Base-by-base conservation (phyloP, 1,140 invertebrate genomes). In the Drosophila carrolli region DNA sequence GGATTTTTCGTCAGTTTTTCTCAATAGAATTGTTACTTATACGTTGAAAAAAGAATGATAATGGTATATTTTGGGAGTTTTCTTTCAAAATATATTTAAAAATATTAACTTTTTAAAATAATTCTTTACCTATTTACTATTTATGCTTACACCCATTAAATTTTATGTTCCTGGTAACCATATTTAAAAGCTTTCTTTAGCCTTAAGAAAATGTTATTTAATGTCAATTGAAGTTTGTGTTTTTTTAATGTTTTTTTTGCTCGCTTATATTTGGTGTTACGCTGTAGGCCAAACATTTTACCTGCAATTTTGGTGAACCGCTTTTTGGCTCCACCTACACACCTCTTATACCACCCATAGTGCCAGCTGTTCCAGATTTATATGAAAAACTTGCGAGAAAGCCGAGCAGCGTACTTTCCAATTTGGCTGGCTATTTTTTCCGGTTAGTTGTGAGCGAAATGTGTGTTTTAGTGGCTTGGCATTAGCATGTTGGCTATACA, bases 381-480 rank as follows among this genome's bases (percentile, higher is more conserved):
- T 84, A 76, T 72, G 66, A 79, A 68, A 84, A 84, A 84, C 81
- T 84, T 84, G 62, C 66, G 37, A 32, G 43, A 35, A 74, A 50
- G 32, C 62, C 62, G 47, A 57, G 27, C 59, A 48, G 47, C 58
- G 81, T 65, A 63, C 61, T 80, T 84, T 84, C 72, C 81, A 76
- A 80, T 84, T 84, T 84, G 16, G 51, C 81, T 46, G 72, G 46
- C 77, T 46, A 84, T 84, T 84, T 73, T 84, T 84, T 71, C 23
- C 41, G 37, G 40, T 27, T 44, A 48, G 58, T 38, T 44, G 70
- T 23, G 13, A 62, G 63, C 60, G 40, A 84, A 84, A 84, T 84
- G 81, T 84, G 81, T 84, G 81, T 84, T 84, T 84, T 84, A 84
- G 81, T 84, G 81, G 81, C 81, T 80, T 84, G 72, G 81, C 72